phyloP scores from a whole-genome alignment of 2,113 vertebrate species.

The Eptesicus fuscus region DNA sequence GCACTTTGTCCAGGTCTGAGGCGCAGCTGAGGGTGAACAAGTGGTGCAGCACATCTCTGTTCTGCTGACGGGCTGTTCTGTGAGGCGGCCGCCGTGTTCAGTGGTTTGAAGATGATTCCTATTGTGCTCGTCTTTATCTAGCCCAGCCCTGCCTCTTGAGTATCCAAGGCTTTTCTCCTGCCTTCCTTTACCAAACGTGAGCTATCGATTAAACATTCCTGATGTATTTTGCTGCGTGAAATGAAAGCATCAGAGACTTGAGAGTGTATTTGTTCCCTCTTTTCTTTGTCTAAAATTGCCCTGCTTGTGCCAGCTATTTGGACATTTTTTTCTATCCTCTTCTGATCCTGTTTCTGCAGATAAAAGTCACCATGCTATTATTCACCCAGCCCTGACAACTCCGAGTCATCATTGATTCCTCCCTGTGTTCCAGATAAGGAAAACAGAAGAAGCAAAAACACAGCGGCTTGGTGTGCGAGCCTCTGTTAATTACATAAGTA shows the following conservation, averaged over 20 bases:
- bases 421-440: constrained; percentile 15
- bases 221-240: not conserved
- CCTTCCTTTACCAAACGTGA: not conserved
- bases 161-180: not conserved
- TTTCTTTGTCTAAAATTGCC: not conserved
- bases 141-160: not conserved
- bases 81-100: not conserved
- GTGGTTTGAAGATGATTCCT: not conserved
- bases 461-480: not conserved
- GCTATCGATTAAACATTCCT: not conserved
- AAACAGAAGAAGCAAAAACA: constrained; percentile 31
- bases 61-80: not conserved
- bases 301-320: not conserved
- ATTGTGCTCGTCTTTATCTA: not conserved
- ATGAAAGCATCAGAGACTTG: not conserved
- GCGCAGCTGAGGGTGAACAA: not conserved
- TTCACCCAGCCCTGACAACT: not conserved
- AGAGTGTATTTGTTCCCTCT: not conserved
- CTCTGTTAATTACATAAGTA: not conserved
- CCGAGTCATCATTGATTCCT: not conserved
- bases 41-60: fast-evolving
- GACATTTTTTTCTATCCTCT: not conserved
- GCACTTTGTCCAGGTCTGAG: not conserved
- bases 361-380: not conserved
- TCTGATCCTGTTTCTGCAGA: not conserved